Conservation (phyloP, 2,797 vertebrate species). For the Channallabes apus region DNA sequence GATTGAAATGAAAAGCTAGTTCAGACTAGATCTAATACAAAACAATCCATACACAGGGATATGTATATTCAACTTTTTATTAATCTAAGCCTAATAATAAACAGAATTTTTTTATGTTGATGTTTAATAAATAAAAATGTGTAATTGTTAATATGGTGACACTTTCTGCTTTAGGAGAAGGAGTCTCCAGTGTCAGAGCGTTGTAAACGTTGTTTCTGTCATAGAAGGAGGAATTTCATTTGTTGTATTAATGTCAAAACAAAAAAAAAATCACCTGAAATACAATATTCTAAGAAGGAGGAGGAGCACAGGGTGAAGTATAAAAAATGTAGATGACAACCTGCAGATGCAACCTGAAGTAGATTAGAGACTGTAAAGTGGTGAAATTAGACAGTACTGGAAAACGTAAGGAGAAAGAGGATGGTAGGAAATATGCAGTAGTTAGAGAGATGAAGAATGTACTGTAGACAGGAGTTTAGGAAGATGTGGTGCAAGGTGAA, state of each 20-base stretch:
- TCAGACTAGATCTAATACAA: background rate
- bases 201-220: background rate
- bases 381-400: too few relatives aligned
- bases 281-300: too few relatives aligned
- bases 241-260: background rate
- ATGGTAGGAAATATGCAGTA: too few relatives aligned
- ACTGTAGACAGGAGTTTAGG: too few relatives aligned
- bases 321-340: too few relatives aligned
- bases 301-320: too few relatives aligned
- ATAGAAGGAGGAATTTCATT: background rate
- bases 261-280: background rate
- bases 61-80: background rate
- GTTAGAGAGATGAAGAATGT: too few relatives aligned
- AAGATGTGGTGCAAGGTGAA: too few relatives aligned
- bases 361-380: too few relatives aligned
- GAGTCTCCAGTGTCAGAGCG: background rate
- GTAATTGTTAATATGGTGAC: background rate
- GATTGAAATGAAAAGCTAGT: background rate
- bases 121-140: background rate
- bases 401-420: too few relatives aligned
- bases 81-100: background rate
- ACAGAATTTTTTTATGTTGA: background rate
- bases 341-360: too few relatives aligned
- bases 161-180: background rate
- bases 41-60: background rate